Base-by-base conservation (phyloP, 1,140 invertebrate species). In the Drosophila ercepeae region DNA sequence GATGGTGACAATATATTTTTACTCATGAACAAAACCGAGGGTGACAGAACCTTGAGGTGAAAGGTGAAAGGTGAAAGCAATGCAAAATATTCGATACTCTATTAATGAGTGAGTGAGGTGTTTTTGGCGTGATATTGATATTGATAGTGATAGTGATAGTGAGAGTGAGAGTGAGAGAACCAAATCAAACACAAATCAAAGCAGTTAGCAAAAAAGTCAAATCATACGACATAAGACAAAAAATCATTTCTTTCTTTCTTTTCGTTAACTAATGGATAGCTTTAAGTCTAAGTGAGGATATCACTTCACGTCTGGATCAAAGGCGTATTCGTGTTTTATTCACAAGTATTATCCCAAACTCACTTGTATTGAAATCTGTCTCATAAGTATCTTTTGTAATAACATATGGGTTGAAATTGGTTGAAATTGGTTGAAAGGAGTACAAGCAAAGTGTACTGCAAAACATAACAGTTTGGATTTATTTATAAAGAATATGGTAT, bases 381-480 rank as follows among this genome's bases (percentile, higher is more conserved):
- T 90, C 89, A 89, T 90, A 90, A 90, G 89, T 90, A 90, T 90
- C 89, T 90, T 90, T 90, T 90, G 89, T 90, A 90, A 88, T 88
- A 72, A 71, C 58, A 53, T 78, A 70, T 83, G 70, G 44, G 71
- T 74, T 78, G 57, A 45, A 64, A 49, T 70, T 51, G 42, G 64
- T 51, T 51, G 75, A 23, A 53, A 67, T 53, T 19, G 52, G 50
- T 49, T 71, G 72, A 48, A 86, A 76, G 51, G 58, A 68, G 79
- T 83, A 83, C 79, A 78, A 50, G 44, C 23, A 49, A 48, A 21
- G 54, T 71, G 78, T 83, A 83, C 74, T 65, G 51, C 44, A 75
- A 65, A 25, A 74, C 46, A 86, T 64, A 53, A 73, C 63, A 78
- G 51, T 73, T 79, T 49, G 45, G 45, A 76, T 55, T 58, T 67